Evolutionary conservation across 2,888 invertebrate genomes (phyloP).

Genomic region (Folsomia candida): DNA sequence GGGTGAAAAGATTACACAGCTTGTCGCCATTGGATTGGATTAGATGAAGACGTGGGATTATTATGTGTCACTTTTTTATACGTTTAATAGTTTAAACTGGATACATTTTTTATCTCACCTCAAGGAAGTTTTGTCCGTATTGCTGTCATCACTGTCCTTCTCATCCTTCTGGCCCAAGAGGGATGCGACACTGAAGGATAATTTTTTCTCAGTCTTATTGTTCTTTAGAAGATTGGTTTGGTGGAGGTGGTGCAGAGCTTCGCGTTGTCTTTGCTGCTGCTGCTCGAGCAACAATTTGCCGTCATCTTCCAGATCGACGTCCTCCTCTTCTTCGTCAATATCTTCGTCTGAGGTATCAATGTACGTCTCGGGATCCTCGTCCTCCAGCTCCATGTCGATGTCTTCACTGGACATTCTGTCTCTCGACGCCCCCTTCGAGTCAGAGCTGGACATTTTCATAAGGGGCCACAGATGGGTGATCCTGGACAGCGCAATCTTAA

Average conservation of each 20-base stretch:
- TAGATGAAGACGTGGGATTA: no score
- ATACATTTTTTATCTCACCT: no score
- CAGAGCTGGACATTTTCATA: slow-evolving; percentile 52
- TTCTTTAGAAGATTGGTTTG: slow-evolving; percentile 45
- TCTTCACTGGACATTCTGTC: slow-evolving; percentile 51
- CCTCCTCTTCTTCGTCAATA: slow-evolving; percentile 51
- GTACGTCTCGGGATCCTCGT: slow-evolving; percentile 50
- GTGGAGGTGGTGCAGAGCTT: slow-evolving; percentile 41
- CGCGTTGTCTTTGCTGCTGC: slow-evolving; percentile 32
- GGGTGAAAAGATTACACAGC: no score
- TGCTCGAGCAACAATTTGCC: slow-evolving; percentile 18
- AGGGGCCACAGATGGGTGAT: slow-evolving; percentile 27
- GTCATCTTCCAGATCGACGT: slow-evolving; percentile 40
- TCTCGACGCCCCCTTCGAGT: slow-evolving; percentile 42
- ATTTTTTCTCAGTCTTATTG: slow-evolving; percentile 51
- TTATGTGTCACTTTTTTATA: no score
- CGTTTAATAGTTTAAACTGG: no score
- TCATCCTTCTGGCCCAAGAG: slow-evolving; percentile 48
- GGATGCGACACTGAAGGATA: slow-evolving; percentile 51
- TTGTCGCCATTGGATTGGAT: no score
- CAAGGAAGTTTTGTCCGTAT: slow-evolving; percentile 49
- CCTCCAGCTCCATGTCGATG: slow-evolving; percentile 52
- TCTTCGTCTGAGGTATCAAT: slow-evolving; percentile 51
- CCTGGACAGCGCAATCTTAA: not conserved
- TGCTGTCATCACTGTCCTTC: slow-evolving; percentile 49